These are phyloP conservation scores for Gallinago undulata DNA, from an alignment of 2,113 vertebrate species.

Conservation along the genomic window DNA sequence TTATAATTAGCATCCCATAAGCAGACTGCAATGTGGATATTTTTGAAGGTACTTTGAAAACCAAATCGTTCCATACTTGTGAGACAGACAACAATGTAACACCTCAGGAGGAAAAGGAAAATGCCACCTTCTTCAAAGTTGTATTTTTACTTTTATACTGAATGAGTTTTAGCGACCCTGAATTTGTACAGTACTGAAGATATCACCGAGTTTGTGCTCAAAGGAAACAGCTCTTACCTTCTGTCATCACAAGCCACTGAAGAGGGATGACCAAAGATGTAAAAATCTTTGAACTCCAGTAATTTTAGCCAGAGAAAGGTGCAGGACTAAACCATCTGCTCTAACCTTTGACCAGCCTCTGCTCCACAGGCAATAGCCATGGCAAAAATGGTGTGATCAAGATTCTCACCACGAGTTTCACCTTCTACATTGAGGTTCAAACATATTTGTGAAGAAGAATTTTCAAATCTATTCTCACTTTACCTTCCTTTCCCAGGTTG, in stretches of 20 bases:
- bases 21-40: background rate
- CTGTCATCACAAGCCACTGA: background rate
- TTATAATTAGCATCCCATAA: background rate
- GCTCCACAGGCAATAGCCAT: background rate
- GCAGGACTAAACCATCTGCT: background rate
- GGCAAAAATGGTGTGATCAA: background rate
- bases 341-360: background rate
- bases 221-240: background rate
- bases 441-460: background rate
- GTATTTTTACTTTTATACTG: background rate
- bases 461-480: background rate
- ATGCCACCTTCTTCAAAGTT: background rate
- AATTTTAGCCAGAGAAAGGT: background rate
- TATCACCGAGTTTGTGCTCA: background rate
- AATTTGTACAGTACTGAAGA: background rate
- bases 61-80: background rate
- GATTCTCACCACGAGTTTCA: background rate
- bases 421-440: background rate
- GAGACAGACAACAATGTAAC: background rate
- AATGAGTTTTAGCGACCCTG: background rate
- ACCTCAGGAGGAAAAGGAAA: background rate
- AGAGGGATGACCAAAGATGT: background rate
- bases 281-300: background rate
- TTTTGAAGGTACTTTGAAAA: background rate
- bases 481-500: background rate